These are phyloP conservation scores for Hydrozoanthus tunicans DNA, from an alignment of 64 coral and sea anemone species.

Conservation along the genomic window DNA sequence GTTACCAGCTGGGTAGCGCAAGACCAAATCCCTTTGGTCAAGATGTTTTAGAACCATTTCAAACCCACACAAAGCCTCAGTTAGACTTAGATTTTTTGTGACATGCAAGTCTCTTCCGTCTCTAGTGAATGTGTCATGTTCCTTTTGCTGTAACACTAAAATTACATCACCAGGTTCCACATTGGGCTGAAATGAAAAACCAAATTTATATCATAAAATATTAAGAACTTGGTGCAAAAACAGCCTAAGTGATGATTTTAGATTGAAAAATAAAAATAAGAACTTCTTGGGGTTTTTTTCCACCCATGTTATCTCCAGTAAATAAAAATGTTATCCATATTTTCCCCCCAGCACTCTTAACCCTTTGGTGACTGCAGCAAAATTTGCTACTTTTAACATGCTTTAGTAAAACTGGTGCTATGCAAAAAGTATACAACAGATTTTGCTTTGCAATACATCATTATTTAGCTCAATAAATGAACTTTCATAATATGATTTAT, in stretches of 20 bases:
- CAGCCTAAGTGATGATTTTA: background rate
- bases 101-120: slow-evolving; percentile 84
- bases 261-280: background rate
- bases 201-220: background rate
- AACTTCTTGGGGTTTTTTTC: too few species aligned
- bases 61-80: slow-evolving; percentile 96
- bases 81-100: slow-evolving; percentile 78
- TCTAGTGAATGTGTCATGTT: slow-evolving; percentile 78
- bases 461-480: too few species aligned
- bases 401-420: too few species aligned
- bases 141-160: slow-evolving; percentile 94
- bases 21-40: slow-evolving; percentile 85
- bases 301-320: too few species aligned
- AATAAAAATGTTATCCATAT: too few species aligned
- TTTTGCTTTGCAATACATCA: too few species aligned
- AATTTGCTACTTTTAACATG: too few species aligned
- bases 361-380: too few species aligned
- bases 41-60: slow-evolving; percentile 98
- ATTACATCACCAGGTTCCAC: slow-evolving; percentile 97
- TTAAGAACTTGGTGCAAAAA: background rate
- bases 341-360: too few species aligned
- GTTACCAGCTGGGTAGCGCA: slow-evolving; percentile 84
- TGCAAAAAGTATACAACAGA: too few species aligned
- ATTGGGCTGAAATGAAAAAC: slow-evolving; percentile 72
- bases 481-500: too few species aligned